Percentiles rank a stretch among this genome's conserved stretches.
Evolutionary conservation across 2,113 vertebrate species (phyloP).

Genomic region (Malurus elegans): DNA sequence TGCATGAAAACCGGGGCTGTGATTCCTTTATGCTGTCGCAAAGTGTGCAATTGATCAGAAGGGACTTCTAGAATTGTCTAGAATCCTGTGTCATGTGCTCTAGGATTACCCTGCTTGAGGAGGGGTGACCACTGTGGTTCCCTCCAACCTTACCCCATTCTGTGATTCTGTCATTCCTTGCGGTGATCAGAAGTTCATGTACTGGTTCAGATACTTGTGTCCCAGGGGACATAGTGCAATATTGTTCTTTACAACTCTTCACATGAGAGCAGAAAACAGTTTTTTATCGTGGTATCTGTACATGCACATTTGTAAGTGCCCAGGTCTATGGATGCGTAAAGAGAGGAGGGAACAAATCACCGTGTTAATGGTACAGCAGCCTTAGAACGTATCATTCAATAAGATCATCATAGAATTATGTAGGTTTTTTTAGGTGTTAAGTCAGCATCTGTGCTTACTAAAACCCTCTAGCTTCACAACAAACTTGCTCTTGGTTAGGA

Average conservation of each 20-base stretch:
- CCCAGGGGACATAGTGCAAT: neutral
- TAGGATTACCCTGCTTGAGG: neutral
- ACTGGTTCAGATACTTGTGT: accelerated
- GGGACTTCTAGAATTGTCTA: neutral
- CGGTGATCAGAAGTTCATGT: neutral
- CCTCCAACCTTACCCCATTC: neutral
- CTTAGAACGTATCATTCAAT: neutral
- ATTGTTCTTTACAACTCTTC: neutral
- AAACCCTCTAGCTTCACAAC: neutral
- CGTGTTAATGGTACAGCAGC: neutral
- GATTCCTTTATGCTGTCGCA: neutral
- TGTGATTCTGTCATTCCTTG: neutral
- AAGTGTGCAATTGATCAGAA: neutral
- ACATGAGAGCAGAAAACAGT: neutral
- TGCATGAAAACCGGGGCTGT: neutral
- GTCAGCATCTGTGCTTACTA: neutral
- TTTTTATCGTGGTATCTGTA: neutral
- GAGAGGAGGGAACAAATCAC: neutral
- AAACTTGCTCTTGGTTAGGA: neutral
- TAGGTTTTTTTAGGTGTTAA: neutral
- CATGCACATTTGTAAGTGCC: neutral
- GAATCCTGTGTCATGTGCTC: neutral
- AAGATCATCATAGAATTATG: neutral
- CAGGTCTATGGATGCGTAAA: neutral
- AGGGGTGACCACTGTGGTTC: neutral